Base-by-base conservation (phyloP, 2,797 vertebrate species). In the Phalloptychus januarius region DNA sequence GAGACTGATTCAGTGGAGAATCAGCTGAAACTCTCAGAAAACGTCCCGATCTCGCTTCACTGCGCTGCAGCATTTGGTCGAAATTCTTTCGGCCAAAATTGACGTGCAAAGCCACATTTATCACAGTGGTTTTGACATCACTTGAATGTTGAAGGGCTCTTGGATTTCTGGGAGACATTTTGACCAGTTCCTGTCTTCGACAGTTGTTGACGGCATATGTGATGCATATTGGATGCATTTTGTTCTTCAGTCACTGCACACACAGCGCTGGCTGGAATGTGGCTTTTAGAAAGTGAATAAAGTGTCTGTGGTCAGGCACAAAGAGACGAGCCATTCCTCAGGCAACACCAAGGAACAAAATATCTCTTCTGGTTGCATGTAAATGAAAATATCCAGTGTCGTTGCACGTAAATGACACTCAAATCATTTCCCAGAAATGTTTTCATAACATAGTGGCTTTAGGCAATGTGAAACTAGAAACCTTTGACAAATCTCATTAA, bases 221-320 rank as follows among this genome's bases (percentile, higher is more conserved):
- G 89, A 87, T 83, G 82, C 88, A 87, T 79, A 76, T 83, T 86
- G 87, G 83, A 72, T 77, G 80, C 89, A 91, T 94, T 92, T 92
- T 87, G 75, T 61, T 87, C 77, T 48, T 76, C 83, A 75, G 85
- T 88, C 83, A 79, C 86, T 7, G 18, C 71, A 71, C 78, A 67
- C 65, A 90, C 81, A 79, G 79, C 74, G 38, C 81, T 83, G 76
- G 77, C 65, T 93, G 87, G 86, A 93, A 86, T 86, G 88, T 77
- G 48, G 79, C 81, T 91, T 84, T 69, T 33, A 91, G 82, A 93
- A 90, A 91, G 81, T 81, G 83, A 88, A 89, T 82, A 87, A 92
- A 93, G 89, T 92, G 88, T 91, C 84, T 93, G 93, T 85, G 91
- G 91, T 91, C 79, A 69, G 73, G 48, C 83, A 82, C 86, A 90